These are phyloP conservation scores for Vandiemenella viatica DNA, from an alignment of 2,888 invertebrate species.

Conservation along the genomic window DNA sequence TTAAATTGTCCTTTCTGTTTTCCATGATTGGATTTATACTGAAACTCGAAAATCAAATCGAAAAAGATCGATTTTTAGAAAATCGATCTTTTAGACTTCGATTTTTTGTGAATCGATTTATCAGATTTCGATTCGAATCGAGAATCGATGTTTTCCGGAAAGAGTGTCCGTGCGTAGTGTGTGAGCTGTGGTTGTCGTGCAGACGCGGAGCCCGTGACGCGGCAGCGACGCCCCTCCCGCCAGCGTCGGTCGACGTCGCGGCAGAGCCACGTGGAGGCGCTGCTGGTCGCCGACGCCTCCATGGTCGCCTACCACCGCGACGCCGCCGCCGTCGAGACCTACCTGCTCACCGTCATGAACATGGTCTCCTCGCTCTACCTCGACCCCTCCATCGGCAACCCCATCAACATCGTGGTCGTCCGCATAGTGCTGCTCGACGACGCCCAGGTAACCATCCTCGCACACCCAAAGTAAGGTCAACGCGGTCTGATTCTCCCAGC, in stretches of 20 bases:
- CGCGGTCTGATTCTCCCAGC: no score
- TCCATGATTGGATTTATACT: no score
- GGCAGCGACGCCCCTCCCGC: conserved; percentile 20
- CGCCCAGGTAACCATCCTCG: conserved; percentile 9
- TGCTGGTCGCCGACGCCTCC: conserved; percentile 73
- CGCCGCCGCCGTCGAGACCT: conserved; percentile 67
- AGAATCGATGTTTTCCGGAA: no score
- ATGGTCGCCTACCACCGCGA: conserved; percentile 76
- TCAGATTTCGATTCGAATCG: no score
- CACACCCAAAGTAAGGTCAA: no score
- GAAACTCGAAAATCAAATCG: no score
- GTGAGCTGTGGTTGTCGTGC: no score
- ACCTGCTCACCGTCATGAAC: conserved; percentile 83
- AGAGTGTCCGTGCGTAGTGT: no score
- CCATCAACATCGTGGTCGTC: conserved; percentile 79
- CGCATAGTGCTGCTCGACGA: conserved; percentile 58
- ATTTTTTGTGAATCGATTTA: no score
- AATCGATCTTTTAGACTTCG: no score
- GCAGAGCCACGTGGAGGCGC: conserved; percentile 66
- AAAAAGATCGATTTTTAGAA: no score
- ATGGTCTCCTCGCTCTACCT: conserved; percentile 77
- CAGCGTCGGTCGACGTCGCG: conserved; percentile 52
- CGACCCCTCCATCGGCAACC: conserved; percentile 79
- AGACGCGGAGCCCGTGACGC: neutral
- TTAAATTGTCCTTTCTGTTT: no score